Conservation (phyloP, 1,140 invertebrate species). For the Sycophaga agraensis region DNA sequence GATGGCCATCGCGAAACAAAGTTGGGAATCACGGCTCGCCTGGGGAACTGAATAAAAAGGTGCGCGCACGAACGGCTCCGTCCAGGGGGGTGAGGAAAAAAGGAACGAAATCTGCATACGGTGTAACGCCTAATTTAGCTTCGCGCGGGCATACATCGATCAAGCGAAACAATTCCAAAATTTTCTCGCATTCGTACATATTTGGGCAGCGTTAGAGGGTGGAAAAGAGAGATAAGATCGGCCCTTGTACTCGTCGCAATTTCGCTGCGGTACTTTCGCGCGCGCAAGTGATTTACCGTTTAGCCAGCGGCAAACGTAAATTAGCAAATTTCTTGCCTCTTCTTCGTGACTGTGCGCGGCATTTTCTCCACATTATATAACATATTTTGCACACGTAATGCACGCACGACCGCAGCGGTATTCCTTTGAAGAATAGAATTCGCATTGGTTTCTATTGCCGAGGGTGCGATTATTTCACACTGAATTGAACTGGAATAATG, state of each 20-base stretch:
- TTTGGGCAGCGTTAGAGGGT: neutral
- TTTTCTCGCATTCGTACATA: constrained; percentile 19
- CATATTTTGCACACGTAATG: constrained; percentile 25
- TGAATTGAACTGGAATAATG: no score
- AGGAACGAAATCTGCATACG: constrained; percentile 20
- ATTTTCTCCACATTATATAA: constrained; percentile 4
- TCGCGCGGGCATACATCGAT: constrained; percentile 15
- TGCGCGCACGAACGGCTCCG: no score
- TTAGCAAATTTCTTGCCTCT: constrained; percentile 28
- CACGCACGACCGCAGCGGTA: neutral
- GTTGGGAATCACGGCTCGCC: neutral
- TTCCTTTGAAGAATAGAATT: no score
- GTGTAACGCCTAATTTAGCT: constrained; percentile 1
- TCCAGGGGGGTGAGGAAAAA: neutral
- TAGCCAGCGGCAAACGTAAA: constrained; percentile 19
- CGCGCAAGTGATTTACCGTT: constrained; percentile 25
- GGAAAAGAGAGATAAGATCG: constrained; percentile 23
- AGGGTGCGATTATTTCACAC: no score
- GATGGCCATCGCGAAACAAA: neutral
- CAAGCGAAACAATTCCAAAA: constrained; percentile 25
- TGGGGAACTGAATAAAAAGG: neutral
- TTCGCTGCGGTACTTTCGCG: constrained; percentile 24
- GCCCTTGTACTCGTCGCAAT: constrained; percentile 11
- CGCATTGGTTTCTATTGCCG: no score
- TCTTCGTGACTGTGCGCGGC: constrained; percentile 13